Evolutionary conservation across 2,113 vertebrate genomes (phyloP).

Genomic region (Ceyx cyanopectus): DNA sequence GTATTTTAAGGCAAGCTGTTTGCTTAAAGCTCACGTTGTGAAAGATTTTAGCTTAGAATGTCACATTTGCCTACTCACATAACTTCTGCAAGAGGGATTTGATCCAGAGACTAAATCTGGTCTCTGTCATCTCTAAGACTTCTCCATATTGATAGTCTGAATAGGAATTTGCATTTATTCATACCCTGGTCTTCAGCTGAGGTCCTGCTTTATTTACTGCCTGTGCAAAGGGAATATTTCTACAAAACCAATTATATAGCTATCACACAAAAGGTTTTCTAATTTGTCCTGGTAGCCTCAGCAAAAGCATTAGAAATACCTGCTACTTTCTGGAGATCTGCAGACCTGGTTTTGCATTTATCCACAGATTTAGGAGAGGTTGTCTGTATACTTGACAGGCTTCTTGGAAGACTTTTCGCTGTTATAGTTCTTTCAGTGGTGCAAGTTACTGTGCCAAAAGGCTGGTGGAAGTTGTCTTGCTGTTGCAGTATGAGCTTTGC

Average conservation of each 20-base stretch:
- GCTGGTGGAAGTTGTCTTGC: not conserved
- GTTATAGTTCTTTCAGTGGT: not conserved
- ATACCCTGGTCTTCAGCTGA: not conserved
- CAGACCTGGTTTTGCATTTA: not conserved
- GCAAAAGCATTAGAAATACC: not conserved
- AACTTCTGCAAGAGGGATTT: fast-evolving
- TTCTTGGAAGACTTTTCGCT: not conserved
- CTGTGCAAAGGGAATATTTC: not conserved
- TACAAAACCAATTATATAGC: not conserved
- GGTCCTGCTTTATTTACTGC: not conserved
- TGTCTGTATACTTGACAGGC: not conserved
- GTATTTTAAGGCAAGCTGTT: not conserved
- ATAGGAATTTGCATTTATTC: not conserved
- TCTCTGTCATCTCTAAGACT: not conserved
- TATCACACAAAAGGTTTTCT: not conserved
- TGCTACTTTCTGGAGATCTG: not conserved
- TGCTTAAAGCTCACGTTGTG: not conserved
- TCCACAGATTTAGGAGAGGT: not conserved
- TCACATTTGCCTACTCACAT: not conserved
- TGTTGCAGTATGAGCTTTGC: not conserved
- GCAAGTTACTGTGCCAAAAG: not conserved
- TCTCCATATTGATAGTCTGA: not conserved
- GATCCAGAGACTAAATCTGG: not conserved
- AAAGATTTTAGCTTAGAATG: not conserved
- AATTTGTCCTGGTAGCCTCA: not conserved